Evolutionary conservation across 1,140 invertebrate genomes (phyloP), one percentile per base, ranked within the genome.

Genomic region (Hylyphantes graminicola): DNA sequence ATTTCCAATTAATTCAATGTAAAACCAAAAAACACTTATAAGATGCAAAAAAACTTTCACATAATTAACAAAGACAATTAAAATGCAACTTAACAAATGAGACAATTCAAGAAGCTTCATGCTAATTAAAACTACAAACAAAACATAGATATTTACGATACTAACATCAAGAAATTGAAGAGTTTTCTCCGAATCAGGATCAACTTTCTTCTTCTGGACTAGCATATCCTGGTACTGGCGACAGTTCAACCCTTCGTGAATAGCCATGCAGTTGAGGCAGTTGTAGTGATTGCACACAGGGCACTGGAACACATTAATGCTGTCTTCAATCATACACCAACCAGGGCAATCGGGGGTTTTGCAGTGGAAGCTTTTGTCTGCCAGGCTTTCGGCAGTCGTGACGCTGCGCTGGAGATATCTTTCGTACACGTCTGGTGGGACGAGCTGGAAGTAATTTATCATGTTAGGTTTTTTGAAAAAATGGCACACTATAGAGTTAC

Each of bases 241-340:
- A 89, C 96, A 97, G 88, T 96, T 95, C 85, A 93, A 90, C 0
- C 93, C 94, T 87, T 93, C 92, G 88, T 98, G 96, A 87, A 97
- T 94, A 6, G 94, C 95, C 93, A 95, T 94, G 90, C 96, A 98
- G 0, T 94, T 96, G 63, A 98, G 91, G 89, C 96, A 98, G 90
- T 97, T 98, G 65, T 91, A 92, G 61, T 92, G 92, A 65, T 91
- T 91, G 89, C 96, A 98, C 9, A 96, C 94, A 1, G 95, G 95
- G 90, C 96, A 97, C 48, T 92, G 90, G 89, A 97, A 97, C 84
- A 93, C 92, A 89, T 95, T 95, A 68, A 97, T 95, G 84, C 95
- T 94, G 87, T 96, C 95, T 86, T 97, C 96, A 89, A 94, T 95
- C 86, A 96, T 93, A 88, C 95, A 96, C 95, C 96, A 97, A 15